Evolutionary conservation across 2,113 vertebrate genomes (phyloP).

Genomic region (Cathartes aura): DNA sequence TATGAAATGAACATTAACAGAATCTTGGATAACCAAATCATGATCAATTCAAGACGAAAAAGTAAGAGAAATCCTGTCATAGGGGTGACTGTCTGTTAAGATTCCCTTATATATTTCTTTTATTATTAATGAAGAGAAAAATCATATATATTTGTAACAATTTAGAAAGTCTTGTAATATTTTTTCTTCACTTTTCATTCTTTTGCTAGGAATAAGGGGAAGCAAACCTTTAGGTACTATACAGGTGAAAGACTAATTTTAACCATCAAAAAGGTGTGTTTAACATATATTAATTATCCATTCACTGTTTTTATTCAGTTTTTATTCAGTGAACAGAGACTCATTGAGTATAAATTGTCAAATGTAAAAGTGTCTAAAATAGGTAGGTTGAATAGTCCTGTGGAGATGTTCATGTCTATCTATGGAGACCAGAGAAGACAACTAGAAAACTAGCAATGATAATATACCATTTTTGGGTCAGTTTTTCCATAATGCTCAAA

Average conservation of each 20-base stretch:
- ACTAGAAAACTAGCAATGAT: not conserved
- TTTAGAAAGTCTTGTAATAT: not conserved
- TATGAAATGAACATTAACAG: not conserved
- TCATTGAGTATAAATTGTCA: not conserved
- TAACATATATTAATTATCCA: not conserved
- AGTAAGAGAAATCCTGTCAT: not conserved
- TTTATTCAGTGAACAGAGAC: not conserved
- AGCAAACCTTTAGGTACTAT: not conserved
- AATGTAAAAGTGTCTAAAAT: not conserved
- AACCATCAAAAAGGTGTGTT: not conserved
- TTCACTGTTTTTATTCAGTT: not conserved
- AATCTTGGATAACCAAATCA: not conserved
- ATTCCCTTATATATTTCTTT: not conserved
- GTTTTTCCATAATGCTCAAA: not conserved
- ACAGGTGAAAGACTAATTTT: not conserved
- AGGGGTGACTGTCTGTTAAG: not conserved
- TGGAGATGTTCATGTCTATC: not conserved
- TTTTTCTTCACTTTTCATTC: not conserved
- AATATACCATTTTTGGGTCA: not conserved
- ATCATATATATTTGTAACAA: not conserved
- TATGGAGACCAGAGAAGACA: not conserved
- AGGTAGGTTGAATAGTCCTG: not conserved
- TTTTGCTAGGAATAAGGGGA: not conserved
- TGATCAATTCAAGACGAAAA: not conserved
- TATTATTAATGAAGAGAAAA: not conserved